Percentiles rank a stretch among this genome's conserved stretches.
These are phyloP conservation scores for Drosophila novamexicana DNA, from an alignment of 1,140 invertebrate genomes.

Conservation along the genomic window DNA sequence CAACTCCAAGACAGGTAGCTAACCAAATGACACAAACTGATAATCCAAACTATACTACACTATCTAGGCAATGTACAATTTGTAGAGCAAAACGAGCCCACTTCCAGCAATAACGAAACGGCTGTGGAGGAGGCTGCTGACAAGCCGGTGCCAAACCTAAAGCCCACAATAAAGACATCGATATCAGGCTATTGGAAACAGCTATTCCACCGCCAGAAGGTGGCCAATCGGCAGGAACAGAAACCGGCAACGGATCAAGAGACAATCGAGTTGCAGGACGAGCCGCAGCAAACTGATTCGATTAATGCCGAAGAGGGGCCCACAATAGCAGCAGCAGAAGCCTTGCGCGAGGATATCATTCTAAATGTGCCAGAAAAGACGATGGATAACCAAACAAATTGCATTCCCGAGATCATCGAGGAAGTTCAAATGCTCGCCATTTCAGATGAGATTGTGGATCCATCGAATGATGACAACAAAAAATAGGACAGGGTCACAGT, in stretches of 20 bases:
- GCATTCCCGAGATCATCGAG: slow-evolving; percentile 22
- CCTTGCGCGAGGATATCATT: background rate
- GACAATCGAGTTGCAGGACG: slow-evolving; percentile 18
- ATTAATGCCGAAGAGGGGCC: background rate
- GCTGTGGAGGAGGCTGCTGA: background rate
- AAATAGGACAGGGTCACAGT: background rate
- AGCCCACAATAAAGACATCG: slow-evolving; percentile 50
- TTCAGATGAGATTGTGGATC: slow-evolving; percentile 28
- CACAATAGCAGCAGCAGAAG: slow-evolving; percentile 3
- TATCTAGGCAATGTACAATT: background rate
- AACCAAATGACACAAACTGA: no score
- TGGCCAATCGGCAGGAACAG: slow-evolving; percentile 17
- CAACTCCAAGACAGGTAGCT: slow-evolving; percentile 28
- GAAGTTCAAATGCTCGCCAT: slow-evolving; percentile 35
- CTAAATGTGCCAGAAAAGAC: background rate
- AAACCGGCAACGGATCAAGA: slow-evolving; percentile 6
- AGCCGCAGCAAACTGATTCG: background rate
- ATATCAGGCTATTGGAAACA: slow-evolving; percentile 64
- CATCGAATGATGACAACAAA: slow-evolving; percentile 5
- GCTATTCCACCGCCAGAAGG: slow-evolving; percentile 57
- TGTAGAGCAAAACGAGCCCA: slow-evolving; percentile 15
- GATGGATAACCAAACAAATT: background rate
- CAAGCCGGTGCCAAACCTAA: slow-evolving; percentile 36
- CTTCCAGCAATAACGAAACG: background rate
- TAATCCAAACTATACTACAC: background rate